Evolutionary conservation across 1,140 invertebrate species (phyloP).

Genomic region (Euglossa dilemma): DNA sequence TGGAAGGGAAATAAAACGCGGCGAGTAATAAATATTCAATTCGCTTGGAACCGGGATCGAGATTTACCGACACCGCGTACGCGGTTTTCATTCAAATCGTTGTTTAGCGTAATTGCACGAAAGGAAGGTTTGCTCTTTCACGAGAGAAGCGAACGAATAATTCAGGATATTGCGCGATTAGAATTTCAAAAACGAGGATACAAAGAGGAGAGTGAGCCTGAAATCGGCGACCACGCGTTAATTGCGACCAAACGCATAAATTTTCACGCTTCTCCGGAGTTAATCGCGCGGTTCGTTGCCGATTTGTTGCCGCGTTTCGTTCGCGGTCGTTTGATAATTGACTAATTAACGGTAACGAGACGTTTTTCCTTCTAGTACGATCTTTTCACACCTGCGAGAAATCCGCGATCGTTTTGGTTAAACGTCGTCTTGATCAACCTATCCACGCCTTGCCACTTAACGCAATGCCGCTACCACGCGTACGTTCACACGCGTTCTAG

Average conservation of each 20-base stretch:
- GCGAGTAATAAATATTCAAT: no score
- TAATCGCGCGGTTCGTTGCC: no score
- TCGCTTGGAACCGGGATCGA: background rate
- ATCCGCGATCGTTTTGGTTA: slow-evolving; percentile 1
- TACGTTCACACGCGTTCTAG: background rate
- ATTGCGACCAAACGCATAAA: background rate
- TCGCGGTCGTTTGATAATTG: background rate
- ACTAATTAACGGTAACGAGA: background rate
- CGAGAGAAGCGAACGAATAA: background rate
- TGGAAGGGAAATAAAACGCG: no score
- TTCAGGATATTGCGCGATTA: background rate
- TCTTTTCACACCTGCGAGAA: background rate
- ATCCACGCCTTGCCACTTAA: background rate
- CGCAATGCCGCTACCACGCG: background rate
- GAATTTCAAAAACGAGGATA: no score
- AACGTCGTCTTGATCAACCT: background rate
- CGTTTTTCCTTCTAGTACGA: background rate
- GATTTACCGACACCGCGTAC: background rate
- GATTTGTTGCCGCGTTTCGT: no score
- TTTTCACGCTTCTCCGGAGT: background rate
- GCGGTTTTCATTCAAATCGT: background rate
- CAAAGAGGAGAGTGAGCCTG: background rate
- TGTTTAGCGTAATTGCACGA: background rate
- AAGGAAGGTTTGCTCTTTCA: background rate
- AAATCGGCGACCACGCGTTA: background rate